Conservation (phyloP, 2,888 invertebrate genomes). For the Zygothrica quintamaculata region DNA sequence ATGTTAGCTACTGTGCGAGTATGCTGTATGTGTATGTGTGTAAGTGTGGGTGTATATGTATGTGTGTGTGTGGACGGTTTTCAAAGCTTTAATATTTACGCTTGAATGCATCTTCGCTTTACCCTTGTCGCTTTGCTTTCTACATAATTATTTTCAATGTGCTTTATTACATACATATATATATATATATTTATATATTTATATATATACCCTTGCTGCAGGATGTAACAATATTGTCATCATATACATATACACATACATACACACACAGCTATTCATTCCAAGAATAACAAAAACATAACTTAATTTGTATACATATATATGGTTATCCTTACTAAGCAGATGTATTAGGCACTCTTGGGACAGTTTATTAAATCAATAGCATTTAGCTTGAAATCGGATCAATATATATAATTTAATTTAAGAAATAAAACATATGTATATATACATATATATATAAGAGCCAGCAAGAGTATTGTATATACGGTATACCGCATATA, state of each 20-base stretch:
- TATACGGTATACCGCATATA: neutral
- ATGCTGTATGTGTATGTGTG: constrained; percentile 11
- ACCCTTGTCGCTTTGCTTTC: constrained; percentile 48
- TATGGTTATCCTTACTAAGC: no score
- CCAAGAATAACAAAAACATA: no score
- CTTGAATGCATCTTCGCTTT: constrained; percentile 56
- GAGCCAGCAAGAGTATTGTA: neutral
- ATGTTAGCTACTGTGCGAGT: neutral
- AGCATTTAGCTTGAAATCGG: no score
- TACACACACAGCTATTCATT: no score
- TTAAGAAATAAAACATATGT: neutral
- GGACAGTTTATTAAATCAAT: no score
- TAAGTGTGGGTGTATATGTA: constrained; percentile 33
- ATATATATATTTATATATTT: no score
- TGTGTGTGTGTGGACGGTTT: constrained; percentile 83
- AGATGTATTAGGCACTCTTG: no score
- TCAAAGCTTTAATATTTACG: constrained; percentile 79
- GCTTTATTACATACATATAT: constrained; percentile 29
- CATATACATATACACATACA: no score
- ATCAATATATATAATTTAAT: neutral
- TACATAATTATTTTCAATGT: constrained; percentile 47
- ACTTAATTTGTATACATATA: no score
- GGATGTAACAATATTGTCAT: no score
- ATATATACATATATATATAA: no score
- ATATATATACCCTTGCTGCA: no score